Evolutionary conservation across 2,888 invertebrate species (phyloP).

Genomic region (Scaeva pyrastri): DNA sequence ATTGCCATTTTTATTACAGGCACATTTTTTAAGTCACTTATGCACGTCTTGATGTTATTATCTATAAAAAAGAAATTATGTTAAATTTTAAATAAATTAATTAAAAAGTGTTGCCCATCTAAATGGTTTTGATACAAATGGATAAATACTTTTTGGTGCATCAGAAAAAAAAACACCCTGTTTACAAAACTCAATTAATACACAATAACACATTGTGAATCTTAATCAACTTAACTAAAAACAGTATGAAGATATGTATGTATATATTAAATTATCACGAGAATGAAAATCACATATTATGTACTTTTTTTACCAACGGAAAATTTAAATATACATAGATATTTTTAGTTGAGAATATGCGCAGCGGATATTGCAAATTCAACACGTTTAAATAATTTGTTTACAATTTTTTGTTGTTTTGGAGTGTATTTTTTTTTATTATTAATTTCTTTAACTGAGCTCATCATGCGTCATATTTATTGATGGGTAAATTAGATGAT

Average conservation of each 20-base stretch:
- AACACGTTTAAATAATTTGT: slow-evolving; percentile 40
- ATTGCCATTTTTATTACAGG: too few relatives aligned
- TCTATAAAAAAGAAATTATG: too few relatives aligned
- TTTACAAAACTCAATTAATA: neutral
- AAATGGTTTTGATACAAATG: too few relatives aligned
- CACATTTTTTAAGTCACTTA: too few relatives aligned
- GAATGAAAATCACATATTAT: slow-evolving; percentile 60
- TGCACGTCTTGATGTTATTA: too few relatives aligned
- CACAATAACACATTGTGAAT: slow-evolving; percentile 7
- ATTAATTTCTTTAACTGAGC: slow-evolving; percentile 31
- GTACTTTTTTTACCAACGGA: neutral
- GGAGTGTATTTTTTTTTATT: neutral
- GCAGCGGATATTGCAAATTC: slow-evolving; percentile 1
- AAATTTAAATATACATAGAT: neutral
- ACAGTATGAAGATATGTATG: slow-evolving; percentile 1
- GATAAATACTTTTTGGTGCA: too few relatives aligned
- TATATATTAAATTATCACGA: slow-evolving; percentile 53
- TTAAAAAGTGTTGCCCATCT: too few relatives aligned
- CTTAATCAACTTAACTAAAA: neutral
- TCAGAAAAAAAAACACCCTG: slow-evolving; percentile 13
- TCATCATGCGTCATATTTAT: slow-evolving; percentile 55
- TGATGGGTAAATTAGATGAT: slow-evolving; percentile 9
- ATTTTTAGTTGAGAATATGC: slow-evolving; percentile 14
- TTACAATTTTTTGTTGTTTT: neutral
- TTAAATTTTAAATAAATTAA: too few relatives aligned